Evolutionary conservation across 2,113 vertebrate species (phyloP), one percentile per base, ranked within the genome.

Genomic region (Podiceps cristatus): DNA sequence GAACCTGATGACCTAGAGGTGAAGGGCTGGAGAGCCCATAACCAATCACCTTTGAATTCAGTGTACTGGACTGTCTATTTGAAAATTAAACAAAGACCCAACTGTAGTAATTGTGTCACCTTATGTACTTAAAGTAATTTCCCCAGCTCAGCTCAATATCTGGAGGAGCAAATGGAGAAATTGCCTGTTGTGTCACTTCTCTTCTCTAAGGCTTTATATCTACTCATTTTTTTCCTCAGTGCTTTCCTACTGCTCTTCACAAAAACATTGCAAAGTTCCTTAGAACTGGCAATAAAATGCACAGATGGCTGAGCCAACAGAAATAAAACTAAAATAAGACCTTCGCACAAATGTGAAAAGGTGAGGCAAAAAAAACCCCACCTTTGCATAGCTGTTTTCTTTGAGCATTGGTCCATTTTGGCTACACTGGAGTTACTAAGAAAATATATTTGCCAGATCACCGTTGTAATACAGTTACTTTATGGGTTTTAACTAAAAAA

Each of bases 31-130:
- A 89, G n/a, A 90, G 23, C 67, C 86, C 55, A 82, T 86, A 96
- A 95, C 91, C 84, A 96, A 96, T 88, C 91, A 94, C 84, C 89
- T 93, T 83, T 82, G 93, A 85, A 96, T 95, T 91, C 37, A 9
- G 80, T 82, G 84, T 93, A 69, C 69, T 35, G 67, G 74, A 89
- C 69, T 93, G 84, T 91, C 93, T 96, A 96, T 96, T 88, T 91
- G 87, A 96, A 97, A 97, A 97, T 97, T 97, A 96, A 96, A 96
- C 86, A 95, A 96, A 96, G 94, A 91, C 77, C 60, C 50, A 96
- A 91, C 89, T 79, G 74, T 69, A 94, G 93, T 96, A 95, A 95
- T 97, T 97, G 89, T 94, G 86, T 96, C 97, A 96, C 91, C 86
- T 96, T 86, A 96, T 80, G 77, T 95, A 95, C 91, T 96, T 95